Evolutionary conservation across 2,797 vertebrate species (phyloP).

Genomic region (Notolabrus celidotus): DNA sequence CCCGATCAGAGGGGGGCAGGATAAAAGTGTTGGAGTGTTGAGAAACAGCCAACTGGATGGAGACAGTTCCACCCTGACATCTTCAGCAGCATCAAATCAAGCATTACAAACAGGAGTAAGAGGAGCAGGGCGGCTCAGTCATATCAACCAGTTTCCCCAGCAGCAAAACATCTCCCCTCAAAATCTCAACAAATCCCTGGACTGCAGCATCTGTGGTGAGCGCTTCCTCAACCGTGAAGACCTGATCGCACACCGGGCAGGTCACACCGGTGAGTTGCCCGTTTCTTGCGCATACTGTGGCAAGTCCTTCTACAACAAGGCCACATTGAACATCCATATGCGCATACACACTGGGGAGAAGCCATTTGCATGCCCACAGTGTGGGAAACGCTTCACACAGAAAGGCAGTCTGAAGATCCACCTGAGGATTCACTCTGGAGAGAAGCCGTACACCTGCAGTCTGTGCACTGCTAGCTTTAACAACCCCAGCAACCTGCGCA

Average conservation of each 20-base stretch:
- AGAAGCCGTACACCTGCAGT: slow-evolving; percentile 79
- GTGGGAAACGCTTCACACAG: slow-evolving; percentile 82
- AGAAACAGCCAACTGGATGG: slow-evolving; percentile 59
- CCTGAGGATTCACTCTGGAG: slow-evolving; percentile 82
- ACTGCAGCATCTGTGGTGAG: slow-evolving; percentile 75
- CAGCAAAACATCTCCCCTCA: slow-evolving; percentile 49
- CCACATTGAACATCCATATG: slow-evolving; percentile 80
- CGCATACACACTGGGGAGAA: slow-evolving; percentile 83
- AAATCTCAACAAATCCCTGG: slow-evolving; percentile 53
- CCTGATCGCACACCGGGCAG: slow-evolving; percentile 69
- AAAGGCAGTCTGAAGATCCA: slow-evolving; percentile 83
- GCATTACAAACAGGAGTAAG: slow-evolving; percentile 23
- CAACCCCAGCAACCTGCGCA: slow-evolving; percentile 83
- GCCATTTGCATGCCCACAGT: slow-evolving; percentile 77
- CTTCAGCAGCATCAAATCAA: slow-evolving; percentile 33
- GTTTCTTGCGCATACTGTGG: slow-evolving; percentile 68
- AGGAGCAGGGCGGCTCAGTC: slow-evolving; percentile 49
- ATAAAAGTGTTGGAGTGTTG: slow-evolving; percentile 25
- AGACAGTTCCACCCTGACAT: slow-evolving; percentile 49
- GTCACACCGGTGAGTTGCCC: slow-evolving; percentile 75
- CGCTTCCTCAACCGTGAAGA: slow-evolving; percentile 70
- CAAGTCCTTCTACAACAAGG: slow-evolving; percentile 79
- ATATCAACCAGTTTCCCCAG: slow-evolving; percentile 59
- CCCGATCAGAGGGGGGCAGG: slow-evolving; percentile 46
- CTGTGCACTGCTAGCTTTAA: slow-evolving; percentile 79